Base-by-base conservation (phyloP, 2,888 invertebrate species). In the Osmoderma eremita region DNA sequence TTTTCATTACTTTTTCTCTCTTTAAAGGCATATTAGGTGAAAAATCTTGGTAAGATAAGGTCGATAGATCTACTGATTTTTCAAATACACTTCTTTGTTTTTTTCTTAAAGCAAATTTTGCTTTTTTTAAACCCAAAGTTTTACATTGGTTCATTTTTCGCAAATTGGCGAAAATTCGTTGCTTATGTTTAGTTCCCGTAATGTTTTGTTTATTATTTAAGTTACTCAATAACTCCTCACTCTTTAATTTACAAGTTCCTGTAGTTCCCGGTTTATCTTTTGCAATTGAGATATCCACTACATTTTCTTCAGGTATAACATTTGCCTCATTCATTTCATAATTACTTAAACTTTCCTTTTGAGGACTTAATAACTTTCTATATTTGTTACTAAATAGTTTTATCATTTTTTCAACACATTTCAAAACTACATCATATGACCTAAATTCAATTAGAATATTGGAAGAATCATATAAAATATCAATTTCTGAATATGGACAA, bases 381-480 rank as follows among this genome's bases (percentile, higher is more conserved):
- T 82, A 74, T 83, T 82, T 69, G 80, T 77, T 0, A 79, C 73
- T 12, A 82, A 24, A 83, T 50, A 36, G 84, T 71, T 41, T 69
- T 58, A n/a, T 76, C 77, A 78, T 73, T 70, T 83, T 82, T 70
- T 84, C 81, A 13, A 86, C 71, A 50, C 82, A 82, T 51, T 77
- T 74, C 17, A 79, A 70, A 12, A 87, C 72, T n/a, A 75, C 68
- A 20, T 83, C 79, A 84, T 83, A 85, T 67, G 86, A 80, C 72
- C 81, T 82, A 75, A 88, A 88, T 76, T 86, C 85, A 1, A 86
- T 83, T 51, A 82, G 74, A 5, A 83, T 83, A 74, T 86, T 87
- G 5, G 81, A 79, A 2, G 84, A 83, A 68, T 85, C 84, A 68
- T 83, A 80, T 15, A 81, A 80, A 10, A 87, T 80, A 73, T 87